These are phyloP conservation scores for Harpagus bidentatus DNA, from an alignment of 2,113 vertebrate genomes.

Conservation along the genomic window DNA sequence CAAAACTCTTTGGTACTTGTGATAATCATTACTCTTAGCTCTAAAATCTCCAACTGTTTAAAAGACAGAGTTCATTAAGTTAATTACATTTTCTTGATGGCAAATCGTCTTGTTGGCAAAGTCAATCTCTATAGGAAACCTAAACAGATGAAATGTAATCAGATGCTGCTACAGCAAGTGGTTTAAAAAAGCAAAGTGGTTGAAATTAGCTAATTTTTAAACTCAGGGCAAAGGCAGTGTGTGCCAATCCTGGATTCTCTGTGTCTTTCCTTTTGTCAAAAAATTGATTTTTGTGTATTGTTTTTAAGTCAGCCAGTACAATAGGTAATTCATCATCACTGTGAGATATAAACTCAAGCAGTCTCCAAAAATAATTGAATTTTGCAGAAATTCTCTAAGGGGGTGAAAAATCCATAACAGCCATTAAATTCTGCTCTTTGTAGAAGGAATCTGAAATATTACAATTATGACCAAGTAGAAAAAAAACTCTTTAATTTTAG, in stretches of 20 bases:
- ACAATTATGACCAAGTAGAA: not conserved
- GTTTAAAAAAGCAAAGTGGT: not conserved
- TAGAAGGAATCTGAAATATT: constrained; percentile 40
- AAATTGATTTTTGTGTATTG: constrained; percentile 69
- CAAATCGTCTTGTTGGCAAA: constrained; percentile 38
- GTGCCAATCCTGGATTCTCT: not conserved
- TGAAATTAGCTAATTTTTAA: constrained; percentile 14
- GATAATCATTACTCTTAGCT: constrained; percentile 29
- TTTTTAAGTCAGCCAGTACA: constrained; percentile 43
- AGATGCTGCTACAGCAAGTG: not conserved
- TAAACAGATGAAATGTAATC: constrained; percentile 40
- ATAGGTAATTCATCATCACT: constrained; percentile 58
- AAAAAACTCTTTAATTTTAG: not conserved
- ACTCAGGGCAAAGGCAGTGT: not conserved
- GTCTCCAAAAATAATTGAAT: constrained; percentile 68
- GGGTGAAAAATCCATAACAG: constrained; percentile 45
- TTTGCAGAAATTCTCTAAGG: constrained; percentile 67
- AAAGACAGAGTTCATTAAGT: constrained; percentile 61
- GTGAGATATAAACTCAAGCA: constrained; percentile 43
- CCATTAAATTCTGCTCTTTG: constrained; percentile 55
- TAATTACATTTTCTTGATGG: constrained; percentile 65
- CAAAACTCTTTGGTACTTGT: constrained; percentile 38
- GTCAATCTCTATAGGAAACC: constrained; percentile 19
- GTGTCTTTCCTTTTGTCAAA: constrained; percentile 52
- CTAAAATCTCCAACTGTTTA: constrained; percentile 46